Percentiles rank a stretch among this genome's conserved stretches.
phyloP scores from a whole-genome alignment of 1,140 invertebrate species.

The Gerris buenoi region DNA sequence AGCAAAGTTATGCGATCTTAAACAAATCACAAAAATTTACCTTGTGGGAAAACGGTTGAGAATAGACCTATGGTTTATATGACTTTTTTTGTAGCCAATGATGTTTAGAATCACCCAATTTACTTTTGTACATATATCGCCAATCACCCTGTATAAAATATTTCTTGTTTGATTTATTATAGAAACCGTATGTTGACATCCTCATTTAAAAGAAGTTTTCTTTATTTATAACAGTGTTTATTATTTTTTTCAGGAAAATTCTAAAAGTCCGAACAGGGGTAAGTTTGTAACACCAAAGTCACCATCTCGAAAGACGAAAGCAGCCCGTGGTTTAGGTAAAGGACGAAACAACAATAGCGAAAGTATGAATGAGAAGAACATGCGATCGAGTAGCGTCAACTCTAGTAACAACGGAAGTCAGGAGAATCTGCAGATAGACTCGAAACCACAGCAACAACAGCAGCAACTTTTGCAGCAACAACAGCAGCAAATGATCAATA shows the following conservation, averaged over 20 bases:
- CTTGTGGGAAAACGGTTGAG: too few species aligned
- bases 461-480: conserved; percentile 2
- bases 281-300: conserved; percentile 80
- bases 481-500: not conserved
- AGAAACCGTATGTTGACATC: too few species aligned
- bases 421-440: conserved; percentile 21
- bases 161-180: conserved; percentile 20
- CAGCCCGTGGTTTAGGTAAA: conserved; percentile 53
- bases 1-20: too few species aligned
- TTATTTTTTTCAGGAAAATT: conserved; percentile 54
- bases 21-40: too few species aligned
- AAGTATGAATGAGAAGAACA: conserved; percentile 48
- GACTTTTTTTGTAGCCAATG: too few species aligned
- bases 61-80: too few species aligned
- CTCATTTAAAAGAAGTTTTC: too few species aligned
- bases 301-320: conserved; percentile 77
- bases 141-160: too few species aligned
- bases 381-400: not conserved
- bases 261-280: conserved; percentile 73
- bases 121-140: too few species aligned
- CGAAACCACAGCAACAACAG: too few species aligned
- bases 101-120: too few species aligned
- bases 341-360: conserved; percentile 35
- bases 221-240: too few species aligned
- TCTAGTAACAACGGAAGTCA: not conserved